Conservation (phyloP, 1,140 invertebrate species). For the Olivierus martensii region DNA sequence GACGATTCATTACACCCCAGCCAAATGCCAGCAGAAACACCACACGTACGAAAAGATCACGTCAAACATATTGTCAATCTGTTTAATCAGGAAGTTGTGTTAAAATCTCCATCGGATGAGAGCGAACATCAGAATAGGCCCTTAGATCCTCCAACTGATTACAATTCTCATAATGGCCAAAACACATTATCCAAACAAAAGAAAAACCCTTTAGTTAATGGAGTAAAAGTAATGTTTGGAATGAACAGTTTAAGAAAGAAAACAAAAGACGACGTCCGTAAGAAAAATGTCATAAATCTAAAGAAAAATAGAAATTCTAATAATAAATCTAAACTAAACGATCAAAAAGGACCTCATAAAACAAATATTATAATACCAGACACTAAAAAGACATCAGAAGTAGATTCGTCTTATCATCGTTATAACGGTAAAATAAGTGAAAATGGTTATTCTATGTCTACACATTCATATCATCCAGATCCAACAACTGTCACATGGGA, state of each 20-base stretch:
- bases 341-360: too few relatives aligned
- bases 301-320: too few relatives aligned
- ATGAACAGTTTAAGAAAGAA: neutral
- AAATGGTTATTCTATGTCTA: too few relatives aligned
- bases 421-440: too few relatives aligned
- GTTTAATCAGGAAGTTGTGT: slow-evolving; percentile 15
- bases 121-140: slow-evolving; percentile 7
- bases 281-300: too few relatives aligned
- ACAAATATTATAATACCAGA: too few relatives aligned
- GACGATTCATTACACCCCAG: slow-evolving; percentile 4
- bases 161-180: neutral
- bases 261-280: too few relatives aligned
- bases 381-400: too few relatives aligned
- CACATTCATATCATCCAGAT: neutral
- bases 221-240: slow-evolving; percentile 16
- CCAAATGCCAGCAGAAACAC: slow-evolving; percentile 12
- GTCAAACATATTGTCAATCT: slow-evolving; percentile 14
- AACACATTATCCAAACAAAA: slow-evolving; percentile 2
- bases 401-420: too few relatives aligned
- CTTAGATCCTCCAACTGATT: neutral
- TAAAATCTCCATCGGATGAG: slow-evolving; percentile 1
- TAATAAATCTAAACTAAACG: too few relatives aligned
- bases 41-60: slow-evolving; percentile 9
- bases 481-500: too few relatives aligned
- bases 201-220: slow-evolving; percentile 13